Percentiles rank a stretch among this genome's conserved stretches.
Evolutionary conservation across 1,140 invertebrate genomes (phyloP).

Genomic region (Latrodectus geometricus): DNA sequence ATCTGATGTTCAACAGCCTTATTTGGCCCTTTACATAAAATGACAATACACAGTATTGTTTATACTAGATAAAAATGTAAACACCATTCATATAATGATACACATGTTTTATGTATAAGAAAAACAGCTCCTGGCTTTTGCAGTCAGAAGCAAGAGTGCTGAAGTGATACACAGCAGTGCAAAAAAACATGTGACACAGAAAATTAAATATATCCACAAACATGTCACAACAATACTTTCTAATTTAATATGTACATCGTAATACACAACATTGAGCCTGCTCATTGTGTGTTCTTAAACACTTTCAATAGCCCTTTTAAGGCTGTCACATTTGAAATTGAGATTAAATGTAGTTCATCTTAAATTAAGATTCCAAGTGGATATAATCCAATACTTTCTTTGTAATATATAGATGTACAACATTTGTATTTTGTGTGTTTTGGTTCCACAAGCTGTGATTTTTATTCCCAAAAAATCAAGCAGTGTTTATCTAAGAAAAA

Average conservation of each 20-base stretch:
- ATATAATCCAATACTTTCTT: too few species aligned
- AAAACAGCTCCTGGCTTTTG: conserved; percentile 40
- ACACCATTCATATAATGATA: conserved; percentile 57
- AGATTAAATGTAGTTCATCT: too few species aligned
- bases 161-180: conserved; percentile 27
- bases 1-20: background rate
- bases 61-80: conserved; percentile 58
- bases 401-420: too few species aligned
- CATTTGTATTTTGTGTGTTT: too few species aligned
- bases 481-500: background rate
- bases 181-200: conserved; percentile 32
- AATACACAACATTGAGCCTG: conserved; percentile 57
- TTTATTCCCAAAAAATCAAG: conserved; percentile 13
- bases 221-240: conserved; percentile 21
- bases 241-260: conserved; percentile 4
- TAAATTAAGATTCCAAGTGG: too few species aligned
- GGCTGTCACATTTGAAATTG: too few species aligned
- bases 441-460: conserved; percentile 26
- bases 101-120: conserved; percentile 46
- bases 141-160: conserved; percentile 37
- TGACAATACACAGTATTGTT: conserved; percentile 65
- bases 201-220: conserved; percentile 48
- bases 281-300: too few species aligned
- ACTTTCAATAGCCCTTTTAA: too few species aligned
- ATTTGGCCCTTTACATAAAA: conserved; percentile 63